Evolutionary conservation across 2,797 vertebrate species (phyloP).

Genomic region (Pangasius macronema): DNA sequence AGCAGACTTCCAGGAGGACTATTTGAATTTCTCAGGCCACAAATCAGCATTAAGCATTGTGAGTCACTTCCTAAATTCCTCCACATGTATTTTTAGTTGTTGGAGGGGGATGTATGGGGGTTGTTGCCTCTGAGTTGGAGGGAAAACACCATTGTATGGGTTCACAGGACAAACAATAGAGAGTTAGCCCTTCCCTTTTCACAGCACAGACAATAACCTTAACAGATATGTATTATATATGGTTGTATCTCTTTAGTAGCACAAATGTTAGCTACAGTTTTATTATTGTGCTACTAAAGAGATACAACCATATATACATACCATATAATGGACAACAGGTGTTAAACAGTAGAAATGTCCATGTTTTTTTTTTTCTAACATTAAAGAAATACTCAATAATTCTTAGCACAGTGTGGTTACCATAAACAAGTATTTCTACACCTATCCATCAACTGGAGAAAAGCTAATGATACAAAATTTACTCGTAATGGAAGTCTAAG

Average conservation of each 20-base stretch:
- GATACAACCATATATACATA: too few relatives aligned
- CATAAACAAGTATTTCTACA: neutral
- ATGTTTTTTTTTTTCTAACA: neutral
- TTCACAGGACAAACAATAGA: slow-evolving; percentile 45
- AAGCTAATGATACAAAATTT: neutral
- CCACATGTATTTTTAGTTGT: slow-evolving; percentile 6
- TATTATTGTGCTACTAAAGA: too few relatives aligned
- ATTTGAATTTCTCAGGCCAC: neutral
- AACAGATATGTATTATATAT: neutral
- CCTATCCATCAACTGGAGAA: neutral
- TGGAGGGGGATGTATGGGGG: slow-evolving; percentile 5
- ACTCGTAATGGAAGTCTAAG: neutral
- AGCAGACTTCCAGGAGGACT: neutral
- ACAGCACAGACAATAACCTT: too few relatives aligned
- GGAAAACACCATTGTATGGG: slow-evolving; percentile 39
- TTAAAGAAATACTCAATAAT: neutral
- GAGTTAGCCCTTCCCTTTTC: neutral
- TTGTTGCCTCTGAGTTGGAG: slow-evolving; percentile 18
- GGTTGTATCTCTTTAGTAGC: neutral
- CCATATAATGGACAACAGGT: neutral
- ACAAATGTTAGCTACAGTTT: neutral
- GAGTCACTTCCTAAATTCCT: slow-evolving; percentile 3
- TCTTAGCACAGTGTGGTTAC: neutral
- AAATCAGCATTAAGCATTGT: slow-evolving; percentile 18
- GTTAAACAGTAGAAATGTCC: neutral